These are phyloP conservation scores for Drosophila melanosoma DNA, from an alignment of 2,888 invertebrate genomes.

Conservation along the genomic window DNA sequence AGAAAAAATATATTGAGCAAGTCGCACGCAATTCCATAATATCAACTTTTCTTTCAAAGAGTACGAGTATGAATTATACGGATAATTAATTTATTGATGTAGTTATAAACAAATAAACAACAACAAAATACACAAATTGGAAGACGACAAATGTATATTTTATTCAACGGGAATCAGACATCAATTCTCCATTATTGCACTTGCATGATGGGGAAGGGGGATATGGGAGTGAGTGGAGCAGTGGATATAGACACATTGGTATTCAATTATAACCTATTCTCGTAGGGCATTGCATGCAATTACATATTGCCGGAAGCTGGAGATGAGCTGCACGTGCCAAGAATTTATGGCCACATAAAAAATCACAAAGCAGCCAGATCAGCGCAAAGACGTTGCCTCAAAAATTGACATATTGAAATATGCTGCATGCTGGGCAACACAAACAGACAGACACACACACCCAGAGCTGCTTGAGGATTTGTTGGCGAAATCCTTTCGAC, in stretches of 20 bases:
- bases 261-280: slow-evolving; percentile 63
- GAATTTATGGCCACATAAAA: slow-evolving; percentile 73
- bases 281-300: slow-evolving; percentile 51
- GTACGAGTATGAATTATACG: slow-evolving; percentile 62
- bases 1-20: slow-evolving; percentile 8
- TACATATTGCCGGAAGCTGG: slow-evolving; percentile 39
- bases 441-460: not conserved
- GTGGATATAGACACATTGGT: slow-evolving; percentile 37
- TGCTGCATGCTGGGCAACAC: slow-evolving; percentile 18
- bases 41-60: slow-evolving; percentile 65
- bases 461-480: slow-evolving; percentile 7
- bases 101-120: slow-evolving; percentile 75
- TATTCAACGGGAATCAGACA: slow-evolving; percentile 33
- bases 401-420: slow-evolving; percentile 42
- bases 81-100: slow-evolving; percentile 79
- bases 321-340: slow-evolving; percentile 39
- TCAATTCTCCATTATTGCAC: slow-evolving; percentile 39
- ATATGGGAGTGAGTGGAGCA: not conserved
- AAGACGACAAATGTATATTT: slow-evolving; percentile 64
- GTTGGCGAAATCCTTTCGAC: slow-evolving; percentile 54
- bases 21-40: slow-evolving; percentile 58
- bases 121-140: slow-evolving; percentile 78
- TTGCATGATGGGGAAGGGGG: slow-evolving; percentile 8
- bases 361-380: slow-evolving; percentile 60
- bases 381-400: slow-evolving; percentile 21